Base-by-base conservation (phyloP, 2,113 vertebrate genomes). In the Rhinolophus ferrumequinum region DNA sequence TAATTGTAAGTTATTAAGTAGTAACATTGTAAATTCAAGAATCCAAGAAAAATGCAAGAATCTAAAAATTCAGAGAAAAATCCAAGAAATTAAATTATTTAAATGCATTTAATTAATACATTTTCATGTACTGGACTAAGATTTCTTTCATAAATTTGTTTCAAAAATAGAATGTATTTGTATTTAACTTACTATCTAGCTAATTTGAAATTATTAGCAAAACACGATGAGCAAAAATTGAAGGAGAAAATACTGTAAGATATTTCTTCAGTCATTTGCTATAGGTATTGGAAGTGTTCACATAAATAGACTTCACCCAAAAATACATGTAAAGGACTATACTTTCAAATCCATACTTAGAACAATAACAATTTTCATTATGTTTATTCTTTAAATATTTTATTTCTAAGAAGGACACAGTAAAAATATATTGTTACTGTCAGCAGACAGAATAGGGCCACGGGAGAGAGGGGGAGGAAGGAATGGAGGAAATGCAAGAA, bases 91-190 rank as follows among this genome's bases (percentile, higher is more conserved):
- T 44, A 30, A 91, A 79, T 66, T 33, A 79, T 75, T 73, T 79
- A 85, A 84, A 50, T 81, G 60, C 28, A 96, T 89, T 56, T 89
- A 94, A 95, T 28, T 97, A 94, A 88, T 96, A 75, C 47, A 50
- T 97, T 98, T 96, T 93, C 69, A 96, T 82, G 73, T 95, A 89
- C 19, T 93, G 28, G 56, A 54, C 70, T 97, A 96, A 93, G 50
- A 69, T 58, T 95, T 89, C 69, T 95, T 97, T 96, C 9, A 70
- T 93, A 87, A 79, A 2, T 77, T 95, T 84, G 62, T 82, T 97
- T 96, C 88, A 93, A 12, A 16, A 89, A 86, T 95, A 97, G 95
- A 98, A 35, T 1, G 10, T 70, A 89, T 88, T 97, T 19, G 38
- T 95, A 77, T 97, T 97, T 97, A 69, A 87, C 82, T 87, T 81